phyloP scores from a whole-genome alignment of 2,888 invertebrate species.

The Aleiodes alternator region DNA sequence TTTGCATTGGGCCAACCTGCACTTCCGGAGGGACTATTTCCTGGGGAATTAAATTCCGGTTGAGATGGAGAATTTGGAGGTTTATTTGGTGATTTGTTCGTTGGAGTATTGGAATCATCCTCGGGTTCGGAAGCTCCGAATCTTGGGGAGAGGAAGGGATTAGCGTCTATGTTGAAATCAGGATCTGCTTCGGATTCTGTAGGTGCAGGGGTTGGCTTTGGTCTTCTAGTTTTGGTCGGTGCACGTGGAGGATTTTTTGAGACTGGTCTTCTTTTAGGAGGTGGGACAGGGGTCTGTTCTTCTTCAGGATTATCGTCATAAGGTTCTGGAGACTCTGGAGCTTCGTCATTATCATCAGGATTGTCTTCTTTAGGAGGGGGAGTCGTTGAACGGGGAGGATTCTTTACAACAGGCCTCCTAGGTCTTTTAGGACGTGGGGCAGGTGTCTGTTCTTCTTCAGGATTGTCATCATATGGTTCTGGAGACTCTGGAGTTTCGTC shows the following conservation, averaged over 20 bases:
- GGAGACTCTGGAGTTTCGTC: constrained; percentile 8
- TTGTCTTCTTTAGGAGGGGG: background rate
- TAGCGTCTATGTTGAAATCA: background rate
- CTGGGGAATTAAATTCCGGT: constrained; percentile 28
- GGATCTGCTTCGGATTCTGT: background rate
- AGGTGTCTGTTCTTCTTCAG: constrained; percentile 30
- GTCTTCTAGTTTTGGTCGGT: constrained; percentile 10
- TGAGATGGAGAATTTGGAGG: constrained; percentile 7
- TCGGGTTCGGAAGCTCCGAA: constrained; percentile 22
- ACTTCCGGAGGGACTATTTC: constrained; percentile 20
- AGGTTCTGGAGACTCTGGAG: constrained; percentile 36
- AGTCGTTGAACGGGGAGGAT: background rate
- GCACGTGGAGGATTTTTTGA: constrained; percentile 20
- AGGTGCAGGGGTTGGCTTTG: background rate
- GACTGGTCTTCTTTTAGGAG: constrained; percentile 12
- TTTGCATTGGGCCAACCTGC: constrained; percentile 34
- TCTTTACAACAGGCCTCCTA: constrained; percentile 21
- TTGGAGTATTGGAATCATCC: constrained; percentile 11
- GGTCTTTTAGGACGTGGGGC: constrained; percentile 3
- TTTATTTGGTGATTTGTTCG: background rate
- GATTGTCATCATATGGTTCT: constrained; percentile 32
- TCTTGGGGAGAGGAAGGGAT: constrained; percentile 22
- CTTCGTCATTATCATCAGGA: constrained; percentile 34
- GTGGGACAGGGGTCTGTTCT: constrained; percentile 15
- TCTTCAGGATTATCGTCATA: constrained; percentile 34